phyloP scores from a whole-genome alignment of 2,113 vertebrate species.

The Macrotus californicus region DNA sequence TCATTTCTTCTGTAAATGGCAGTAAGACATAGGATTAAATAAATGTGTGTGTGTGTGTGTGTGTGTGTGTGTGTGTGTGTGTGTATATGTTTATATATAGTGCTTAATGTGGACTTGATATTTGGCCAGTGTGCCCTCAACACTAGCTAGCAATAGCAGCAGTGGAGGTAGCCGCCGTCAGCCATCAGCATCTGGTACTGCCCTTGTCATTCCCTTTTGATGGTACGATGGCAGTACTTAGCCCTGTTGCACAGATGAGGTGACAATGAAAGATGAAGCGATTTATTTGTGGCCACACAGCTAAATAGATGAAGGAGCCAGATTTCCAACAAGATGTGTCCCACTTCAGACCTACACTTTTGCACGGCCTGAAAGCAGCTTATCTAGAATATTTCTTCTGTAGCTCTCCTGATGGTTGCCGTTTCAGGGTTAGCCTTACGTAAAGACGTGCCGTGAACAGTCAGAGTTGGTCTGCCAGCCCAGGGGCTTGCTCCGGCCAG shows the following conservation, averaged over 20 bases:
- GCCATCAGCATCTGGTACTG: fast-evolving
- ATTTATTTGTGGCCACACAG: neutral
- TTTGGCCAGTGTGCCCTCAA: neutral
- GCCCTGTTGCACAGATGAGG: neutral
- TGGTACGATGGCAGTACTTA: neutral
- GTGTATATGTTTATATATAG: neutral
- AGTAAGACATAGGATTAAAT: neutral
- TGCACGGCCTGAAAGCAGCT: neutral
- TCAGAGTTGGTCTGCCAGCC: neutral
- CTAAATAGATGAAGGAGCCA: neutral
- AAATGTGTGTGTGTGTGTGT: neutral
- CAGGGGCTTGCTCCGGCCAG: fast-evolving
- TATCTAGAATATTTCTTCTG: neutral
- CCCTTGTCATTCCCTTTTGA: neutral
- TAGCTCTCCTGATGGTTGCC: neutral
- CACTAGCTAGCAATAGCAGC: neutral
- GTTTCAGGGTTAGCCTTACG: neutral
- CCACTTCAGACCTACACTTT: neutral
- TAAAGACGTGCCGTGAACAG: neutral
- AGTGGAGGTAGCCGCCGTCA: fast-evolving
- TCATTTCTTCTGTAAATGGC: neutral
- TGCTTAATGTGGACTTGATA: neutral
- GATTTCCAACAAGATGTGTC: neutral
- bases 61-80: fast-evolving
- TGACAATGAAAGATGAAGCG: neutral